These are phyloP conservation scores for Falcunculus frontatus DNA, from an alignment of 2,113 vertebrate genomes.

Conservation along the genomic window DNA sequence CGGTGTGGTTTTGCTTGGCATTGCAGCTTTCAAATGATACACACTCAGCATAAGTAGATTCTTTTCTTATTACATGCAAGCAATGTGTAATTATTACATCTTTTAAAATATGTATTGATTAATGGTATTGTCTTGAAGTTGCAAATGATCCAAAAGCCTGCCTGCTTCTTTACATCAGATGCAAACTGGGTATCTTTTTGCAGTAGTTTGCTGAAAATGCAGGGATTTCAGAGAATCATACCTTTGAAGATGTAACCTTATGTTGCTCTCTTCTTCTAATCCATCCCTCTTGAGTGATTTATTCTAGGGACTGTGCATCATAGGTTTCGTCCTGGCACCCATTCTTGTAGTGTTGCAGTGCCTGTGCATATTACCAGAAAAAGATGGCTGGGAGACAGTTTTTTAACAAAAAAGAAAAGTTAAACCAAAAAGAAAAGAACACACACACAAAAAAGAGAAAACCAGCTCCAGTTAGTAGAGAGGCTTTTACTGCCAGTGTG, in stretches of 20 bases:
- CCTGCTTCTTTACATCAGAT: neutral
- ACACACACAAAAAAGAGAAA: conserved; percentile 31
- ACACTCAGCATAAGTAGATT: conserved; percentile 44
- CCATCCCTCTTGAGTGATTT: conserved; percentile 53
- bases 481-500: conserved; percentile 46
- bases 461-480: conserved; percentile 44
- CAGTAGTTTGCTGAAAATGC: neutral
- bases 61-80: conserved; percentile 47
- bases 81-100: conserved; percentile 4
- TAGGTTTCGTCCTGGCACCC: conserved; percentile 41
- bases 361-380: conserved; percentile 41
- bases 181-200: neutral
- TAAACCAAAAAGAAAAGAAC: conserved; percentile 43
- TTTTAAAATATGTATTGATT: conserved; percentile 40
- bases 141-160: neutral
- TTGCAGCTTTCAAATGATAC: conserved; percentile 41
- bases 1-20: conserved; percentile 35
- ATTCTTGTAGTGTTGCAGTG: neutral
- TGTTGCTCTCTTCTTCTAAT: neutral
- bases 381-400: conserved; percentile 43
- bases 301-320: conserved; percentile 27
- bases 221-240: neutral
- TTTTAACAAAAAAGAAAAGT: neutral
- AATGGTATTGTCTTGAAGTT: conserved; percentile 9
- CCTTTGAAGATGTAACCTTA: conserved; percentile 21